phyloP scores from a whole-genome alignment of 2,113 vertebrate genomes.

The Henicopernis longicauda region DNA sequence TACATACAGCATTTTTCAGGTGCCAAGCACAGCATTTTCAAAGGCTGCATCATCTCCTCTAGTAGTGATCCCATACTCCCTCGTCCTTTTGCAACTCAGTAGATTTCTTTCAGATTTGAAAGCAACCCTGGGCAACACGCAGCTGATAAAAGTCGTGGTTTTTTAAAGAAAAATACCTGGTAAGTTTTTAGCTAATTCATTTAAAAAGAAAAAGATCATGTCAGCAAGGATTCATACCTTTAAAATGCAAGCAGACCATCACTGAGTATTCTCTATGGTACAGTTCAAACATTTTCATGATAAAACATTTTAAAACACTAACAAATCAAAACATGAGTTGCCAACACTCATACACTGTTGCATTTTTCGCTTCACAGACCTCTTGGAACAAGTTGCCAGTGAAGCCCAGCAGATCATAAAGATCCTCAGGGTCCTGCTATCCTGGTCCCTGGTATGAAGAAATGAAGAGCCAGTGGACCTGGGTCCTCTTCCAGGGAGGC shows the following conservation, averaged over 20 bases:
- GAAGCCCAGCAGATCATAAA: background rate
- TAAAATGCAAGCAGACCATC: background rate
- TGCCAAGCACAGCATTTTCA: background rate
- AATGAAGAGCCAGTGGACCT: background rate
- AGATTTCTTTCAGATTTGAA: background rate
- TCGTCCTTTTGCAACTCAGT: background rate
- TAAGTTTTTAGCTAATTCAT: background rate
- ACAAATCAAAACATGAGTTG: background rate
- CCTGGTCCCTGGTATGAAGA: background rate
- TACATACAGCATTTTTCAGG: background rate
- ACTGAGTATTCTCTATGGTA: background rate
- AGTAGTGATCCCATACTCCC: background rate
- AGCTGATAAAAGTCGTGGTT: background rate
- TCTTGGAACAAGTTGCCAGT: background rate
- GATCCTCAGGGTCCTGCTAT: background rate
- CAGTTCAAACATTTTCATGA: background rate
- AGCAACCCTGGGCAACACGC: background rate
- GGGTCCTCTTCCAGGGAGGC: background rate
- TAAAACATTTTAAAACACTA: background rate
- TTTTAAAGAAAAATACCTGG: background rate
- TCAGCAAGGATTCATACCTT: background rate
- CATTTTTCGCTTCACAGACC: background rate
- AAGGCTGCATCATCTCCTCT: background rate
- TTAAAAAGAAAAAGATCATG: background rate
- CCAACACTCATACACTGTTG: background rate